Percentiles rank a stretch among this genome's conserved stretches.
Evolutionary conservation across 2,888 invertebrate species (phyloP).

Genomic region (Phoronis australis): DNA sequence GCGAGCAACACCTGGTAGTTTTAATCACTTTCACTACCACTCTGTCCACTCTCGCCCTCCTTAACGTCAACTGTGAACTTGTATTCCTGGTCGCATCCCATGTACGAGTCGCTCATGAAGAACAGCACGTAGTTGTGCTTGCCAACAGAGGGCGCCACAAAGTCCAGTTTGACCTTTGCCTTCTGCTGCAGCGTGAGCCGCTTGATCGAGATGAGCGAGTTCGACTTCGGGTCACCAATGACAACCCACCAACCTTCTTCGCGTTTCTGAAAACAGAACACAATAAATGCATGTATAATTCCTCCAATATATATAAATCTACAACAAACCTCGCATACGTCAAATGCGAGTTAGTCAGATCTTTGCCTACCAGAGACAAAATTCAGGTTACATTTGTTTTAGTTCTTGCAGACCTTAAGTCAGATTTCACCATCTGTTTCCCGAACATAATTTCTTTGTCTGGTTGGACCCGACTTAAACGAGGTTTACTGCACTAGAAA

Average conservation of each 20-base stretch:
- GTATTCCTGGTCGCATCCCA: constrained; percentile 99
- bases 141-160: constrained; percentile 82
- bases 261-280: constrained; percentile 56
- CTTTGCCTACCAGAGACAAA: no score
- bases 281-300: no score
- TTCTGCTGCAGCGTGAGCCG: constrained; percentile 88
- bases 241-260: constrained; percentile 87
- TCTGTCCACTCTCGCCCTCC: constrained; percentile 28
- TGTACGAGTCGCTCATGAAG: constrained; percentile 98
- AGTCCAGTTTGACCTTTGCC: constrained; percentile 82
- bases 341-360: no score
- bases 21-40: constrained; percentile 28
- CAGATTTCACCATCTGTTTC: no score
- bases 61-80: constrained; percentile 62
- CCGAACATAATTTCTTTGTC: no score
- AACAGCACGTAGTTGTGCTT: constrained; percentile 89
- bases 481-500: no score
- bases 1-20: no score
- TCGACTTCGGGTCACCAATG: constrained; percentile 90
- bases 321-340: no score
- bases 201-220: constrained; percentile 94
- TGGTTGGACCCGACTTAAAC: no score
- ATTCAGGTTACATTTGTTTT: no score
- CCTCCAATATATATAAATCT: no score
- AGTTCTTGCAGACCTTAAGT: no score